These are phyloP conservation scores for Pristionchus maxplancki DNA, from an alignment of 2,888 invertebrate genomes.

Conservation along the genomic window DNA sequence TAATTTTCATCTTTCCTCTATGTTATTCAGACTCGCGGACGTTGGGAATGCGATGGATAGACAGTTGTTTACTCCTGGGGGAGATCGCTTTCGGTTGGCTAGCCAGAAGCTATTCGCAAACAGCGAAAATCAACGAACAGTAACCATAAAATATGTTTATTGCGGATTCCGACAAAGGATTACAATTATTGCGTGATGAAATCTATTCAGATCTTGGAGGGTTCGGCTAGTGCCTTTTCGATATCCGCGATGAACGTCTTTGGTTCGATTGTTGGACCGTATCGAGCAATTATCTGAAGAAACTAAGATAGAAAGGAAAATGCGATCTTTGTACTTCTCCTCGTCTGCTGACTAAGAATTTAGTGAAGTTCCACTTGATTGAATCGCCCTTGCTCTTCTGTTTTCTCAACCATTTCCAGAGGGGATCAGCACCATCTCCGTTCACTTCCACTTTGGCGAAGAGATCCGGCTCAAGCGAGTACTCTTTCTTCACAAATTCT, in stretches of 20 bases:
- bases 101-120: background rate
- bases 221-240: conserved; percentile 65
- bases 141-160: no score
- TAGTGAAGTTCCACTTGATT: conserved; percentile 93
- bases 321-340: conserved; percentile 63
- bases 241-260: conserved; percentile 73
- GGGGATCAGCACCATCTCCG: conserved; percentile 84
- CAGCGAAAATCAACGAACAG: no score
- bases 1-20: no score
- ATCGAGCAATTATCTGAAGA: conserved; percentile 49
- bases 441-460: conserved; percentile 85
- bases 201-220: conserved; percentile 1
- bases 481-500: conserved; percentile 79
- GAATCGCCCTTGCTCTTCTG: conserved; percentile 80
- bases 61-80: background rate
- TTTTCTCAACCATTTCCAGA: conserved; percentile 84
- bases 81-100: background rate
- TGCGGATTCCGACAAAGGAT: background rate
- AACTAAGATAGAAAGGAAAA: no score
- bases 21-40: background rate
- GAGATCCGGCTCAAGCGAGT: conserved; percentile 79
- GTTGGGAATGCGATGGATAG: background rate
- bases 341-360: conserved; percentile 85
- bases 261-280: conserved; percentile 73
- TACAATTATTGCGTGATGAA: background rate